Base-by-base conservation (phyloP, 2,888 invertebrate genomes). In the Andrena hattorfiana region DNA sequence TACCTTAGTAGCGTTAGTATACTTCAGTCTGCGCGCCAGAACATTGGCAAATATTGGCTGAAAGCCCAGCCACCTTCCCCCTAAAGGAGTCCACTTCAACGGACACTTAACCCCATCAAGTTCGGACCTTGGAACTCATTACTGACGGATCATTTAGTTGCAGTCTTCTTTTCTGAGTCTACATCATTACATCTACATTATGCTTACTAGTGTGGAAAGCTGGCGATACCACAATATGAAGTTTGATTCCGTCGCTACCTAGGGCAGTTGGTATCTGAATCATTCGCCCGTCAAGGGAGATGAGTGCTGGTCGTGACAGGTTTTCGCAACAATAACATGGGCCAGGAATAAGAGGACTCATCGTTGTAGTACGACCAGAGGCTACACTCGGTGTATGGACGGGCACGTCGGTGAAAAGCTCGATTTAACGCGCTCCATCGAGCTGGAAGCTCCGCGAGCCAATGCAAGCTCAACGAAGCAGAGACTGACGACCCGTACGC, bases 341-440 rank as follows among this genome's bases (percentile, higher is more conserved):
- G 13, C 10, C 35, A 51, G 35, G 35, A 64, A 23, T 16, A 74
- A 23, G 42, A 63, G 60, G 74, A 79, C 42, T 42, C 51, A 67
- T 68, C 67, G 28, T 62, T 62, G 68, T 54, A 16, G 48, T 20
- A 59, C 20, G 68, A 59, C n/a, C 20, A 56, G 32, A 54, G 72
- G 62, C 20, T 20, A 63, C 72, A 54, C 49, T 35, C 42, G 54
- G 60, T 66, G 77, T 62, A 68, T 64, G 62, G 48, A 77, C 62
- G 60, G 56, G 64, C 51, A 67, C 56, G 64, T 85, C 79, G 66
- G 76, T 85, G 82, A 88, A 90, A 90, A 89, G 85, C 81, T 75
- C 84, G 81, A 85, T 90, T 91, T 89, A 88, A 90, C 87, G 83
- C 88, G 90, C 89, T 88, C 81, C 88, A 87, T 32, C 88, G 90